phyloP scores from a whole-genome alignment of 2,113 vertebrate species.

The Psittacula cyanocephala region DNA sequence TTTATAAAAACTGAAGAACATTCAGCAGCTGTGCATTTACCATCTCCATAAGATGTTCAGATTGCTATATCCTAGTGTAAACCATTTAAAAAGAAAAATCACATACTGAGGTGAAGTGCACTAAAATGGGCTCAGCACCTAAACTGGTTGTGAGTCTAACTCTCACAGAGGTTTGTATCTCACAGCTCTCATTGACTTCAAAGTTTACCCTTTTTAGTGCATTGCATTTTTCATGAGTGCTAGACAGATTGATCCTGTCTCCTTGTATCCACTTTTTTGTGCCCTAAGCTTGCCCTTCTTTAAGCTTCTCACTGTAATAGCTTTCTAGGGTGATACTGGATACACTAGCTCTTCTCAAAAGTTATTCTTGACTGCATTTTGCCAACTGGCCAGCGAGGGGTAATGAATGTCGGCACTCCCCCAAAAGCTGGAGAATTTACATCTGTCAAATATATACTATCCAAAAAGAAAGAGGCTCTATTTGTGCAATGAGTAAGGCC shows the following conservation, averaged over 20 bases:
- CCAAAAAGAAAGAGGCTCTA: not conserved
- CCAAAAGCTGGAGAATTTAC: conserved; percentile 20
- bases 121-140: not conserved
- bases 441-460: conserved; percentile 1
- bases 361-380: conserved; percentile 12
- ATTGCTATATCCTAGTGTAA: not conserved
- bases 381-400: not conserved
- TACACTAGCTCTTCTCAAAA: not conserved
- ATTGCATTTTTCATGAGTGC: not conserved
- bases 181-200: not conserved
- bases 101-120: not conserved
- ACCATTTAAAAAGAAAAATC: not conserved
- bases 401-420: not conserved
- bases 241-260: not conserved
- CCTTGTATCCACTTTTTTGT: not conserved
- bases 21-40: not conserved
- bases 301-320: not conserved
- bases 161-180: not conserved
- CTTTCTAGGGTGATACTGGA: not conserved
- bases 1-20: not conserved
- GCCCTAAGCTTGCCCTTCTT: not conserved
- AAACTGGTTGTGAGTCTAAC: not conserved
- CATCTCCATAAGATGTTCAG: not conserved
- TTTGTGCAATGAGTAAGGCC: not conserved
- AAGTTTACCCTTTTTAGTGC: not conserved